Percentiles rank a stretch among this genome's conserved stretches.
phyloP scores from a whole-genome alignment of 2,888 invertebrate genomes.

The Sinhomidia bicolor region DNA sequence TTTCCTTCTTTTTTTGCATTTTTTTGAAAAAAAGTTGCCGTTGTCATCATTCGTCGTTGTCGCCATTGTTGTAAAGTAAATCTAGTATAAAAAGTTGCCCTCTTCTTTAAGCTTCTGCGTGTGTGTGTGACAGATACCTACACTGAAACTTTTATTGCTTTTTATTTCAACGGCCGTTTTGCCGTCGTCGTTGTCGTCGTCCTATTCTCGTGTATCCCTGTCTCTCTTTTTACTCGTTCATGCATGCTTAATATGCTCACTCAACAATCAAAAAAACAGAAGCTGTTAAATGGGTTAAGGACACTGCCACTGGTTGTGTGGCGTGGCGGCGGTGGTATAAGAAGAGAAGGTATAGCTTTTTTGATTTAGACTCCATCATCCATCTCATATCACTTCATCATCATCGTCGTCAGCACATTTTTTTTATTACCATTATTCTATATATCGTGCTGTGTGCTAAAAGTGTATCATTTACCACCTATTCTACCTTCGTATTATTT shows the following conservation, averaged over 20 bases:
- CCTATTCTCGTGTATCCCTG: not conserved
- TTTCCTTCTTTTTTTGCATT: not conserved
- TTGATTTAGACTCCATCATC: conserved; percentile 34
- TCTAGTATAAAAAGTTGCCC: not conserved
- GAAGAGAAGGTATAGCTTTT: not conserved
- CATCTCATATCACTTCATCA: conserved; percentile 2
- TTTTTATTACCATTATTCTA: not conserved
- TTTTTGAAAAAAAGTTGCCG: not conserved
- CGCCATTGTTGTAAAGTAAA: not conserved
- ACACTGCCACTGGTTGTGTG: conserved; percentile 53
- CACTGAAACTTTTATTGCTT: conserved; percentile 16
- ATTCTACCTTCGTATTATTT: not conserved
- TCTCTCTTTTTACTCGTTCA: not conserved
- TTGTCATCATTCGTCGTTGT: not conserved
- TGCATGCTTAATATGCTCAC: conserved; percentile 56
- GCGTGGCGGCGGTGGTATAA: not conserved
- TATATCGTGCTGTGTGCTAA: conserved; percentile 4
- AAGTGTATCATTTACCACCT: not conserved
- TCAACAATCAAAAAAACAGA: conserved; percentile 51
- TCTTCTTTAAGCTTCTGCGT: not conserved
- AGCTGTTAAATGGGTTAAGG: conserved; percentile 71
- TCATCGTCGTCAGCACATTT: not conserved
- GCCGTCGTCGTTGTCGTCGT: no score
- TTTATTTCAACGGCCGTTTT: not conserved
- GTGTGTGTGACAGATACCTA: not conserved